Conservation (phyloP, 1,140 invertebrate genomes). For the Drosophila miranda region DNA sequence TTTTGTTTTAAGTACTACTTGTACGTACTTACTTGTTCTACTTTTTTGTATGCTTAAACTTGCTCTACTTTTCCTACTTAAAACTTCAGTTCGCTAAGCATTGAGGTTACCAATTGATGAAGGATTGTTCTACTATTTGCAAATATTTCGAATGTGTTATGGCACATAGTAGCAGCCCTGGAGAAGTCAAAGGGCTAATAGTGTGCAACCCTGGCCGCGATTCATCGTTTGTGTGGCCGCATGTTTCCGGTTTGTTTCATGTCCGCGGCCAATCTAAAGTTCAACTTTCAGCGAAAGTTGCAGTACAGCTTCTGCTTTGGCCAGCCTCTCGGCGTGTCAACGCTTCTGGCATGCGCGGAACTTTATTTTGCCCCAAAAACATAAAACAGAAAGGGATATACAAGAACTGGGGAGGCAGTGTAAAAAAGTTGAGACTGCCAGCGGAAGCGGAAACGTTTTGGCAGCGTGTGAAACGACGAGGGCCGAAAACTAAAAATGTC, state of each 20-base stretch:
- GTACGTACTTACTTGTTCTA: no score
- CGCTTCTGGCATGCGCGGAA: slow-evolving; percentile 57
- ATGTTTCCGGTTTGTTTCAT: slow-evolving; percentile 65
- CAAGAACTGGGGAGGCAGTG: slow-evolving; percentile 13
- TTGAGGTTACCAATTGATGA: no score
- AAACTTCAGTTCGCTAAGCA: background rate
- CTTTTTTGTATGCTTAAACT: no score
- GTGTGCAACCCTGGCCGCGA: no score
- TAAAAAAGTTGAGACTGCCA: slow-evolving; percentile 59
- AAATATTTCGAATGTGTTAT: no score
- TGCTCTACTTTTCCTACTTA: no score
- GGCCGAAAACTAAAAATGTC: slow-evolving; percentile 64
- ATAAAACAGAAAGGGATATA: slow-evolving; percentile 16
- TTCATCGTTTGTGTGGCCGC: slow-evolving; percentile 28
- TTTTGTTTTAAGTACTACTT: no score
- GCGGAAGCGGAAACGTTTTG: slow-evolving; percentile 75
- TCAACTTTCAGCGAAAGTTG: slow-evolving; percentile 55
- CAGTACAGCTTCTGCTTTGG: slow-evolving; percentile 34
- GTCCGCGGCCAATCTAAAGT: slow-evolving; percentile 32
- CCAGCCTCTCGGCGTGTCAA: slow-evolving; percentile 34
- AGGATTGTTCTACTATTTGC: no score
- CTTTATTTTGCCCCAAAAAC: slow-evolving; percentile 29
- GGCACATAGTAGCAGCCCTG: background rate
- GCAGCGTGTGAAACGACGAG: slow-evolving; percentile 71
- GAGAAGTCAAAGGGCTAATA: slow-evolving; percentile 1